Evolutionary conservation across 2,797 vertebrate species (phyloP), one percentile per base, ranked within the genome.

Genomic region (Tolypeutes matacus): DNA sequence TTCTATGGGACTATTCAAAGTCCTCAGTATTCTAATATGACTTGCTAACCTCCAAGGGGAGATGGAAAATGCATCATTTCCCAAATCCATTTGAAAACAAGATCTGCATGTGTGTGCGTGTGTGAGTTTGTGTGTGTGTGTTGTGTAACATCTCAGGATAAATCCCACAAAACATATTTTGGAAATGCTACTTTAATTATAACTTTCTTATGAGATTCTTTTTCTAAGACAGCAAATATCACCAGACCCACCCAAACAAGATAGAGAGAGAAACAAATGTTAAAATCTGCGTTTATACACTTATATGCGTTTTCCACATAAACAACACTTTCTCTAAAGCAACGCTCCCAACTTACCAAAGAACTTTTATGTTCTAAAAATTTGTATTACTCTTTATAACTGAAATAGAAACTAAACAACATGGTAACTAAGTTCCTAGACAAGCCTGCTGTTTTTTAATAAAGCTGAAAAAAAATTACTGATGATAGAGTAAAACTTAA

Each of bases 331-430:
- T 91, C 39, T 34, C 65, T 29, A 86, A 90, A 90, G 34, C 25
- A 84, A 73, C 83, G 46, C 0, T 23, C 62, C 94, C 60, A 80
- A 69, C 27, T 85, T 95, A 49, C 23, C 53, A 77, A 94, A 81
- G 31, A 4, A 18, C 67, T 69, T 92, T 91, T 51, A 14, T n/a
- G 25, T 78, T 82, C 56, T 42, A 53, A 76, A 51, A 80, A 29
- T 62, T 67, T 70, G 0, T 58, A 17, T 17, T 76, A 25, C 67
- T 93, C 25, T 77, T 58, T 60, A 72, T 81, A 86, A 77, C 5
- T 58, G 56, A 87, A 73, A 58, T 18, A 90, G 27, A 91, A 93
- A 88, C 46, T 81, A 62, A 97, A 90, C 67, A 73, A 86, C 84
- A 90, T 58, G 15, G 3, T 75, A 23, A 7, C 7, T 51, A 69